phyloP scores from a whole-genome alignment of 2,888 invertebrate species.

The Marasmarcha lunaedactyla region DNA sequence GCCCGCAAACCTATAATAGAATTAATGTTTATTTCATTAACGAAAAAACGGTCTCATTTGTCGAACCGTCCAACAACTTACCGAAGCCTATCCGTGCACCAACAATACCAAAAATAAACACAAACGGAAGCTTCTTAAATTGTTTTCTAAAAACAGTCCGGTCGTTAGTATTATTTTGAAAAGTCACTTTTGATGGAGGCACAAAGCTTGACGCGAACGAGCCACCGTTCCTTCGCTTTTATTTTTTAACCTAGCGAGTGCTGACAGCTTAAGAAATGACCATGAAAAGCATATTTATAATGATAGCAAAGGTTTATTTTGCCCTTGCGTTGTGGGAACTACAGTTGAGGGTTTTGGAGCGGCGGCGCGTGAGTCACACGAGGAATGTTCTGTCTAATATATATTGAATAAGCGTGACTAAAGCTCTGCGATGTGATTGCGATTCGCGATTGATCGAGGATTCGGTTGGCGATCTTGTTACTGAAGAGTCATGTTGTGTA shows the following conservation, averaged over 20 bases:
- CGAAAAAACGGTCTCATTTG: slow-evolving; percentile 25
- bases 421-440: no score
- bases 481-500: no score
- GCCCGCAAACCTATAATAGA: slow-evolving; percentile 24
- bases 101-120: slow-evolving; percentile 56
- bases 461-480: no score
- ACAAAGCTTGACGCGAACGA: slow-evolving; percentile 27
- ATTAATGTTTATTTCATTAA: slow-evolving; percentile 57
- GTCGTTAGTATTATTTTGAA: slow-evolving; percentile 41
- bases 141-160: slow-evolving; percentile 62
- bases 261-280: slow-evolving; percentile 10
- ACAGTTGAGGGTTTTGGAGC: slow-evolving; percentile 1
- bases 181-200: slow-evolving; percentile 30
- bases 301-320: slow-evolving; percentile 8
- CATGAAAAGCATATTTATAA: slow-evolving; percentile 12
- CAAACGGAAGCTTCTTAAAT: slow-evolving; percentile 63
- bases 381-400: no score
- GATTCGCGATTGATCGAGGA: no score
- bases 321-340: slow-evolving; percentile 1
- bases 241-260: not conserved
- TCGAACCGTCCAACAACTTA: slow-evolving; percentile 39
- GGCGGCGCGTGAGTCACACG: not conserved
- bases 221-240: slow-evolving; percentile 8
- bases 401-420: no score
- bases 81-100: slow-evolving; percentile 45